A percentile compares a stretch with the other conserved stretches of the same genome.
Conservation (phyloP, 2,888 invertebrate species). For the Standfussiana lucernea region DNA sequence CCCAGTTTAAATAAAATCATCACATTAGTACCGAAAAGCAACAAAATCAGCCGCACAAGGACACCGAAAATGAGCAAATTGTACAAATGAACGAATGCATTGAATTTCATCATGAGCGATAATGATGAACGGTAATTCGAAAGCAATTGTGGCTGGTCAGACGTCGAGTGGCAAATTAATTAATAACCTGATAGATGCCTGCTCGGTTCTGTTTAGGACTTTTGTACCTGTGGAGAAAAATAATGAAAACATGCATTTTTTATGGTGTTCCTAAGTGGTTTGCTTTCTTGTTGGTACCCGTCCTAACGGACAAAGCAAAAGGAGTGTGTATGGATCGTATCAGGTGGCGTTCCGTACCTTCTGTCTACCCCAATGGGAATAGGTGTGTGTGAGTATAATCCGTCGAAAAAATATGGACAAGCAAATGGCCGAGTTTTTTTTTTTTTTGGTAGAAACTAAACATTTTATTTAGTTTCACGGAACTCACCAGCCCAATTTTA, state of each 20-base stretch:
- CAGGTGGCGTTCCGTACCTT: neutral
- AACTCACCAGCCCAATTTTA: neutral
- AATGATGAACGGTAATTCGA: conserved; percentile 59
- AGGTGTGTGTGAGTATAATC: neutral
- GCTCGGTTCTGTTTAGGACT: conserved; percentile 38
- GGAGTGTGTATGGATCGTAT: neutral
- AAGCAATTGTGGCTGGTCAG: conserved; percentile 64
- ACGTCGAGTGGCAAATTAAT: conserved; percentile 62
- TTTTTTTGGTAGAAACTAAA: too few relatives aligned
- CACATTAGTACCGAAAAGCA: neutral
- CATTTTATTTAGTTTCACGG: neutral
- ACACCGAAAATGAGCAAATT: conserved; percentile 28
- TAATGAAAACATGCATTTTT: neutral
- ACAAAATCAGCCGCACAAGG: neutral
- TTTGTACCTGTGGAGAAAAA: neutral
- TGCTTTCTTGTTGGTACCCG: too few relatives aligned
- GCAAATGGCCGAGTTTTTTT: too few relatives aligned
- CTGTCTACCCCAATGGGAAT: neutral
- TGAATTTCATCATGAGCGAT: conserved; percentile 40
- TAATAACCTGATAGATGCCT: conserved; percentile 59
- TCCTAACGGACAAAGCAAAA: neutral
- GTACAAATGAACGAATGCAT: conserved; percentile 13
- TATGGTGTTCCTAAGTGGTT: neutral
- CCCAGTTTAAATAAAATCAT: neutral
- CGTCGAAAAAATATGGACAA: neutral